Conservation (phyloP, 2,888 invertebrate genomes). For the Julus scandinavius region DNA sequence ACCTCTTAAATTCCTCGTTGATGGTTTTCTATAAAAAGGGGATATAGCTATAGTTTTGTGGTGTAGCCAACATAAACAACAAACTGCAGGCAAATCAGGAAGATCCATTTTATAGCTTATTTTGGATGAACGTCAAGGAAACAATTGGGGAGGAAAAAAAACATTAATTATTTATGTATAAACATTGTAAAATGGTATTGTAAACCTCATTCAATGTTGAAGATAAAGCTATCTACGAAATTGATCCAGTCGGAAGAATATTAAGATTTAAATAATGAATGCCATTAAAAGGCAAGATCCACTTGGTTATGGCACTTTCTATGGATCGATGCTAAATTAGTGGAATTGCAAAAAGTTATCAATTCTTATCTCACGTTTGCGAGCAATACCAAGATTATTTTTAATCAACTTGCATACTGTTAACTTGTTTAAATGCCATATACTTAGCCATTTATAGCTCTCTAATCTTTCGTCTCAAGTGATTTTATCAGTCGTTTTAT, state of each 20-base stretch:
- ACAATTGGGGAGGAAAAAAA: neutral
- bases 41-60: neutral
- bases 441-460: neutral
- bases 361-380: neutral
- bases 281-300: slow-evolving; percentile 7
- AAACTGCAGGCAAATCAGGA: slow-evolving; percentile 24
- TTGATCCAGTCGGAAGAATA: slow-evolving; percentile 12
- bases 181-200: neutral
- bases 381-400: slow-evolving; percentile 11
- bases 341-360: neutral
- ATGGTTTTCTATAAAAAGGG: neutral
- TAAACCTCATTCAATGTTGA: neutral
- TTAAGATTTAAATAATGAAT: slow-evolving; percentile 39
- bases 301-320: neutral
- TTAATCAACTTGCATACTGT: neutral
- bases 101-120: slow-evolving; percentile 40
- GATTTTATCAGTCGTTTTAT: neutral
- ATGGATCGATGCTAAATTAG: neutral
- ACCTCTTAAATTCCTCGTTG: slow-evolving; percentile 13
- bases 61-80: neutral
- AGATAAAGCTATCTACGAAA: neutral
- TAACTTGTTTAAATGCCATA: neutral
- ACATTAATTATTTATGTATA: slow-evolving; percentile 15
- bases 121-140: neutral
- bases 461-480: neutral